Percentiles rank a stretch among this genome's conserved stretches.
These are phyloP conservation scores for Sminthurides aquaticus DNA, from an alignment of 2,888 invertebrate genomes.

Conservation along the genomic window DNA sequence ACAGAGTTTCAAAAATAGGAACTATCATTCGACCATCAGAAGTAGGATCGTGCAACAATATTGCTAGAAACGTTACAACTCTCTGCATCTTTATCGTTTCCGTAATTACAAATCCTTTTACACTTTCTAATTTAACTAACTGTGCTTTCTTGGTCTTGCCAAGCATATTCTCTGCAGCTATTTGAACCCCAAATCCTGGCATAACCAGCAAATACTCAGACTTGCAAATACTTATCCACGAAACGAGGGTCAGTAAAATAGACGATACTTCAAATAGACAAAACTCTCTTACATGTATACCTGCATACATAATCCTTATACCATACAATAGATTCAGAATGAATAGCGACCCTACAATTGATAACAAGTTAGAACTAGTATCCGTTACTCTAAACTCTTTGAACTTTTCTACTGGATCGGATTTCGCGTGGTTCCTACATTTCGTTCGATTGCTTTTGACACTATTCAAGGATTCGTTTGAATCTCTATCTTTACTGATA, in stretches of 20 bases:
- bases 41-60: neutral
- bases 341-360: neutral
- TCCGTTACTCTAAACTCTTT: neutral
- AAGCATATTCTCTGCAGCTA: constrained; percentile 9
- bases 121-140: constrained; percentile 3
- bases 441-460: too few relatives aligned
- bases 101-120: constrained; percentile 19
- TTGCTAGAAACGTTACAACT: constrained; percentile 16
- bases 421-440: too few relatives aligned
- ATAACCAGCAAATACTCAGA: constrained; percentile 13
- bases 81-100: constrained; percentile 20
- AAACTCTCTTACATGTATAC: neutral
- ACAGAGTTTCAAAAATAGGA: constrained; percentile 11
- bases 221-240: neutral
- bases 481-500: too few relatives aligned
- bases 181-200: constrained; percentile 14
- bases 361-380: neutral
- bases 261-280: neutral
- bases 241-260: neutral
- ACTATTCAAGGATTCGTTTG: too few relatives aligned
- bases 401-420: too few relatives aligned
- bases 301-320: neutral
- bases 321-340: neutral
- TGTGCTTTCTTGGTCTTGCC: constrained; percentile 2
- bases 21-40: constrained; percentile 3